Evolutionary conservation across 2,797 vertebrate genomes (phyloP).

Genomic region (Argentina silus): DNA sequence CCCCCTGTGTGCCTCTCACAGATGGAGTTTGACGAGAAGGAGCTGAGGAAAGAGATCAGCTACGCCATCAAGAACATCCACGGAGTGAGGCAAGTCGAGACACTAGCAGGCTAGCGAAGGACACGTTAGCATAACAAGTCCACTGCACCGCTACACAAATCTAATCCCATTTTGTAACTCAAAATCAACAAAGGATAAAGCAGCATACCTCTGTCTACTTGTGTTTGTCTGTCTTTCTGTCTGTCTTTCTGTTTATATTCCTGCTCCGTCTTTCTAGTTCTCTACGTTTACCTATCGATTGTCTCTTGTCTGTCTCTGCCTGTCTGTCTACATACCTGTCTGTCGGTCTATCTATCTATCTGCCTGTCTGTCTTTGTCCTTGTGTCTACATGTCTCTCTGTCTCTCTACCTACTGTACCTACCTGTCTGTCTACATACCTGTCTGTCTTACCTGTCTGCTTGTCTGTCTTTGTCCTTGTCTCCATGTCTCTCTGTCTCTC

Average conservation of each 20-base stretch:
- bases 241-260: not conserved
- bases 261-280: not conserved
- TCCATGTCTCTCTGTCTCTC: constrained; percentile 25
- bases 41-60: constrained; percentile 92
- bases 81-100: constrained; percentile 88
- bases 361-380: constrained; percentile 10
- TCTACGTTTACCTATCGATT: not conserved
- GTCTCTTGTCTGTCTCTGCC: not conserved
- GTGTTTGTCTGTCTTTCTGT: not conserved
- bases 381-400: constrained; percentile 24
- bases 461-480: constrained; percentile 18
- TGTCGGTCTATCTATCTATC: not conserved
- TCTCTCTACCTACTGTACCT: constrained; percentile 1
- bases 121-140: no score
- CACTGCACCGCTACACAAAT: no score
- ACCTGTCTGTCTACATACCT: constrained; percentile 10
- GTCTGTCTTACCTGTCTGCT: constrained; percentile 18
- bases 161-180: no score
- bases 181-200: no score
- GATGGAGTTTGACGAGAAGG: constrained; percentile 99
- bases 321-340: not conserved
- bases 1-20: constrained; percentile 50
- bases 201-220: not conserved
- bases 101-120: constrained; percentile 5
- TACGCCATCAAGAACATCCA: constrained; percentile 99